Conservation (phyloP, 2,888 invertebrate species). For the Neria commutata region DNA sequence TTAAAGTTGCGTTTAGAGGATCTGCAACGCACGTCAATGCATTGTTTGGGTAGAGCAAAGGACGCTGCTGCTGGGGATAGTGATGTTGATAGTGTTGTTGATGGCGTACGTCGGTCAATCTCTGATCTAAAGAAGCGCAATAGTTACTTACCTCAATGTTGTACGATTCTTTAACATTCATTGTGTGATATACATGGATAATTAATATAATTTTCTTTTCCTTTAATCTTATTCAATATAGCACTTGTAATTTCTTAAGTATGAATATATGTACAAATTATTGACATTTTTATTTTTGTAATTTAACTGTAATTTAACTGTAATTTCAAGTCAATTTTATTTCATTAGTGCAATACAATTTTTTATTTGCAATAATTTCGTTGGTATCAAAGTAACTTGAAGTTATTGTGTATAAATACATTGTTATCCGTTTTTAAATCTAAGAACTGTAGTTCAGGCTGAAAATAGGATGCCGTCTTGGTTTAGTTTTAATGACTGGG, state of each 20-base stretch:
- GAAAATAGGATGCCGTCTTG: too few species aligned
- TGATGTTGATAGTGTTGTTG: conserved; percentile 51
- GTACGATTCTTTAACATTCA: conserved; percentile 48
- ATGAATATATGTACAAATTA: conserved; percentile 6
- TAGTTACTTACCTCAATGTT: conserved; percentile 46
- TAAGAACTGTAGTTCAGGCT: neutral
- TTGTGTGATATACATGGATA: conserved; percentile 16
- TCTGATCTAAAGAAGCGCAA: conserved; percentile 33
- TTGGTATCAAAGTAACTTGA: neutral
- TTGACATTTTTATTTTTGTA: conserved; percentile 17
- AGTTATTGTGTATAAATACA: neutral
- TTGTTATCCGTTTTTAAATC: neutral
- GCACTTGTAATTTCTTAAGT: conserved; percentile 12
- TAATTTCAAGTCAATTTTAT: neutral
- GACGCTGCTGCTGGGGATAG: conserved; percentile 37
- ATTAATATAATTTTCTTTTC: conserved; percentile 17
- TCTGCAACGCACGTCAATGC: conserved; percentile 47
- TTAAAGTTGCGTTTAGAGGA: conserved; percentile 68
- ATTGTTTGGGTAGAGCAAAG: conserved; percentile 30
- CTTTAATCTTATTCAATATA: too few species aligned
- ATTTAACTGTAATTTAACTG: neutral
- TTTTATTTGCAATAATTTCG: neutral
- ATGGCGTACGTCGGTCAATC: conserved; percentile 35
- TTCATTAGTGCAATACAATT: neutral
- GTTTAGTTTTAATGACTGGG: too few species aligned